Percentiles rank a stretch among this genome's conserved stretches.
These are phyloP conservation scores for Indicator maculatus DNA, from an alignment of 2,113 vertebrate species.

Conservation along the genomic window DNA sequence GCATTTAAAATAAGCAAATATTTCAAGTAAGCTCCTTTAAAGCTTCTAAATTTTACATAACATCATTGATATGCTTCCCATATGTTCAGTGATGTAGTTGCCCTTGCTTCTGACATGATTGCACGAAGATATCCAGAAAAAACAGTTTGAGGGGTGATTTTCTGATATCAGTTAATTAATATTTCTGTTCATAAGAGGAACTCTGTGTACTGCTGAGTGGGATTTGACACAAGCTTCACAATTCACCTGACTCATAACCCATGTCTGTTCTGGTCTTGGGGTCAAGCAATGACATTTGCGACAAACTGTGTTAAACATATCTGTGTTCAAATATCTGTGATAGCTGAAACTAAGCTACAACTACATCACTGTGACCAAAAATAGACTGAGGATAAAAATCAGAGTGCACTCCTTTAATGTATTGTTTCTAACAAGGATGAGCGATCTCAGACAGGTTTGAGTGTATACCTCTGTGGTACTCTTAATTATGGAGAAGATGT, in stretches of 20 bases:
- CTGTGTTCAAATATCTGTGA: neutral
- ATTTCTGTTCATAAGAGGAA: neutral
- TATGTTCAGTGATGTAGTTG: neutral
- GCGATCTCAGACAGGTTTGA: neutral
- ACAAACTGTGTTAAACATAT: neutral
- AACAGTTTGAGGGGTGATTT: neutral
- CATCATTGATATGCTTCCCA: neutral
- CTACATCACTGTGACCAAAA: neutral
- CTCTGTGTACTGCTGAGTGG: neutral
- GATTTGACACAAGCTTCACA: neutral
- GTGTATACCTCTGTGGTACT: neutral
- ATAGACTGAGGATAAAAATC: neutral
- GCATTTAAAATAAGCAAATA: neutral
- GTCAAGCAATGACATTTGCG: neutral
- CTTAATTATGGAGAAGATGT: neutral
- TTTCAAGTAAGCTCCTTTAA: conserved; percentile 1
- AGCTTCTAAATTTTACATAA: neutral
- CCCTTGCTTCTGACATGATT: neutral
- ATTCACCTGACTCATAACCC: neutral
- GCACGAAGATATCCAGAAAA: neutral
- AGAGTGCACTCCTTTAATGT: neutral
- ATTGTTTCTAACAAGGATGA: neutral
- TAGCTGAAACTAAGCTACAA: neutral
- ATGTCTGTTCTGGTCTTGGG: neutral
- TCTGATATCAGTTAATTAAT: neutral